Base-by-base conservation (phyloP, 2,113 vertebrate genomes). In the Poicephalus meyeri region DNA sequence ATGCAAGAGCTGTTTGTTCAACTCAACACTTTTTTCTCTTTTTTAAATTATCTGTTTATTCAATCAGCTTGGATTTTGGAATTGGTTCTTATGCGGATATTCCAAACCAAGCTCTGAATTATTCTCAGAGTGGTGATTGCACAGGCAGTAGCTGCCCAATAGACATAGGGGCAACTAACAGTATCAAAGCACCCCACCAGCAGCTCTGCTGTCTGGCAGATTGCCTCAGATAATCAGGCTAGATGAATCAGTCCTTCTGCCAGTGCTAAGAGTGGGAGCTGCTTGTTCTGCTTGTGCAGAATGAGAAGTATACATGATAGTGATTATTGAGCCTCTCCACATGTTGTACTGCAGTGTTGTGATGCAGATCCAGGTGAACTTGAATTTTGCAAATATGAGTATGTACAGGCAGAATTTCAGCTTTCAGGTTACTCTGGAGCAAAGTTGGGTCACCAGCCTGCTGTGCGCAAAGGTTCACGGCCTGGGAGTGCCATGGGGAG, bases 121-220 rank as follows among this genome's bases (percentile, higher is more conserved):
- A 50, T 90, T 77, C 66, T 91, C 74, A 15, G 49, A 63, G 64
- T 6, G 19, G 64, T 71, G 53, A 76, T 33, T 55, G 53, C 72
- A 88, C 50, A 83, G 68, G 64, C 94, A 90, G 64, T 53, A 46
- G 63, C 79, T 95, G 82, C 90, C 96, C 28, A 5, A 33, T 13
- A 90, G 85, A 93, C 94, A 96, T 93, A 95, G 86, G 92, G 94
- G 64, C 80, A 96, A 50, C 86, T 95, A 83, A 88, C 91, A 88
- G 86, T 88, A 90, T 70, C 72, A 49, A 93, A 88, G 79, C 88
- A 93, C 58, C 82, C 76, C 88, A 93, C n/a, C 82, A 95, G 92
- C 88, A 94, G 53, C 88, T 92, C 74, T 77, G 94, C 53, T 7
- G 53, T 90, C 92, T 96, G 95, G 95, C 96, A 88, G 88, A 83